Evolutionary conservation across 2,888 invertebrate genomes (phyloP).

Genomic region (Acanthosepion pharaonis): DNA sequence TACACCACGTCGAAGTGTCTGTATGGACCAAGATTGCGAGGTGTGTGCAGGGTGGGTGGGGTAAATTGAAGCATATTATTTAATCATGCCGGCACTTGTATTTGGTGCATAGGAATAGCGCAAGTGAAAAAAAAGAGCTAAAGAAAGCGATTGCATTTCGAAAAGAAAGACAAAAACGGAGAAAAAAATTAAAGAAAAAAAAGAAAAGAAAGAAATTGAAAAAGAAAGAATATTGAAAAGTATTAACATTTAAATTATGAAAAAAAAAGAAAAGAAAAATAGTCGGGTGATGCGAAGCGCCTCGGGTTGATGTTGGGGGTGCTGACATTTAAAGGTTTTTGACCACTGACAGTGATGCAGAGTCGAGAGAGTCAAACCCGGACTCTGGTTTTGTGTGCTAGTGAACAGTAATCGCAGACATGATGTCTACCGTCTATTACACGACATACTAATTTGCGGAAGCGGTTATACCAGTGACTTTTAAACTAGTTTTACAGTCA

Average conservation of each 20-base stretch:
- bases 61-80: no score
- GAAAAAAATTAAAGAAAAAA: background rate
- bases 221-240: background rate
- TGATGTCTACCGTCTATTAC: background rate
- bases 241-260: no score
- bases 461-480: background rate
- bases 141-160: no score
- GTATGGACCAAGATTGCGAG: no score
- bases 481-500: background rate
- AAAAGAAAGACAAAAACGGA: background rate
- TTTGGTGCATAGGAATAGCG: no score
- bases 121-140: no score
- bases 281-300: background rate
- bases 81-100: no score
- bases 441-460: background rate
- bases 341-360: background rate
- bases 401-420: background rate
- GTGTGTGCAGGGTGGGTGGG: fast-evolving
- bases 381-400: background rate
- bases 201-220: background rate
- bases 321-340: slow-evolving; percentile 1
- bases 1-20: no score
- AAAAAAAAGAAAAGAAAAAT: background rate
- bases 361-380: background rate
- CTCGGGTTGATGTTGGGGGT: background rate